Evolutionary conservation across 2,797 vertebrate species (phyloP), one percentile per base, ranked within the genome.

Genomic region (Lepus townsendii): DNA sequence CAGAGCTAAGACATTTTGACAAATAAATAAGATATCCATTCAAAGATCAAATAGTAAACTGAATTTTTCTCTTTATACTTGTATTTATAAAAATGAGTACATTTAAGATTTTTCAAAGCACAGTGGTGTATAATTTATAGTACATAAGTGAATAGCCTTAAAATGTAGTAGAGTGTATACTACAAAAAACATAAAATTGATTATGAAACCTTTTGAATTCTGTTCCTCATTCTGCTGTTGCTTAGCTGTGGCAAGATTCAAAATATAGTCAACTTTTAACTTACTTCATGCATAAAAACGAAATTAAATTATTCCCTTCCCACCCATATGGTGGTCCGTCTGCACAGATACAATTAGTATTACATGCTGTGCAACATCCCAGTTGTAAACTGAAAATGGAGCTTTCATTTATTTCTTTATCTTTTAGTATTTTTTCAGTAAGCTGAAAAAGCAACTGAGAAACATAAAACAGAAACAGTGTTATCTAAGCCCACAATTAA

Each of bases 231-330:
- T 94, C 13, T 91, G 52, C 47, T 69, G 90, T 38, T 96, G 0
- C 20, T 79, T 96, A 85, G 7, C 62, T 79, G 79, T 93, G 76
- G 83, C 84, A 93, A 82, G 88, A 97, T 95, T 90, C 95, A 94
- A 97, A 97, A 97, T 97, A 96, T 83, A 98, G 96, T 85, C 96
- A 96, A 95, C 87, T 97, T 95, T 97, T 96, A 94, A 96, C 96
- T 97, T 97, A 76, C 66, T 98, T 97, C 80, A 96, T 97, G 93
- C 93, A 93, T 95, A 94, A 89, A 95, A 90, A 95, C 80, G 96
- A 97, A 98, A 98, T 98, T 96, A 97, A 97, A 96, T 80, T 91
- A 91, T 94, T 97, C 95, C 62, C 88, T 95, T 98, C 97, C 97
- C 65, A 84, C 24, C 96, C 97, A 97, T 98, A 98, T 98, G 98